phyloP scores from a whole-genome alignment of 2,113 vertebrate genomes.

The Pseudonaja textilis region DNA sequence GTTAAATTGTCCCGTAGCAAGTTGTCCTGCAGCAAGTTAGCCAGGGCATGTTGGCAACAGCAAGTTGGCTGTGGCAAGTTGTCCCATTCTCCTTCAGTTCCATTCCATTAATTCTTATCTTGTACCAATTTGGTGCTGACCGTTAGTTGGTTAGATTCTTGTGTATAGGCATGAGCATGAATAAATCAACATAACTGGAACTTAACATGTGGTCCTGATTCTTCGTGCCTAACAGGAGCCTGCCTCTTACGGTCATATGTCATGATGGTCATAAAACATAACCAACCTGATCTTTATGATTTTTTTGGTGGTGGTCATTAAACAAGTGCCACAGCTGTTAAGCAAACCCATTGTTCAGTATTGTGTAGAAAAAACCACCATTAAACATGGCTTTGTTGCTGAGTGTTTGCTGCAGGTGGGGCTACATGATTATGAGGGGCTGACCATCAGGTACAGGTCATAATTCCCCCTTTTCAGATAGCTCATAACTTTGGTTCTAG shows the following conservation, averaged over 20 bases:
- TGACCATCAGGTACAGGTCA: not conserved
- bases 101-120: no score
- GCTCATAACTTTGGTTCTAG: not conserved
- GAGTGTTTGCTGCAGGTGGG: not conserved
- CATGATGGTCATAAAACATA: not conserved
- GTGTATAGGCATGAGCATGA: no score
- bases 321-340: not conserved
- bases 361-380: not conserved
- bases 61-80: no score
- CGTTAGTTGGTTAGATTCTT: no score
- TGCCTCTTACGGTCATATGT: not conserved
- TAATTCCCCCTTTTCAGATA: not conserved
- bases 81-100: no score
- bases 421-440: not conserved
- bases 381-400: not conserved
- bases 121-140: no score
- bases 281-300: not conserved
- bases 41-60: no score
- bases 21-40: no score
- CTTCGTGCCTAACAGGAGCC: not conserved
- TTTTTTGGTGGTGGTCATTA: not conserved
- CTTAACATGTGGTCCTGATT: no score
- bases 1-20: no score
- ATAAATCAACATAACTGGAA: no score
- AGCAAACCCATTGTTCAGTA: not conserved